Conservation (phyloP, 2,888 invertebrate species). For the Adelphocoris suturalis region DNA sequence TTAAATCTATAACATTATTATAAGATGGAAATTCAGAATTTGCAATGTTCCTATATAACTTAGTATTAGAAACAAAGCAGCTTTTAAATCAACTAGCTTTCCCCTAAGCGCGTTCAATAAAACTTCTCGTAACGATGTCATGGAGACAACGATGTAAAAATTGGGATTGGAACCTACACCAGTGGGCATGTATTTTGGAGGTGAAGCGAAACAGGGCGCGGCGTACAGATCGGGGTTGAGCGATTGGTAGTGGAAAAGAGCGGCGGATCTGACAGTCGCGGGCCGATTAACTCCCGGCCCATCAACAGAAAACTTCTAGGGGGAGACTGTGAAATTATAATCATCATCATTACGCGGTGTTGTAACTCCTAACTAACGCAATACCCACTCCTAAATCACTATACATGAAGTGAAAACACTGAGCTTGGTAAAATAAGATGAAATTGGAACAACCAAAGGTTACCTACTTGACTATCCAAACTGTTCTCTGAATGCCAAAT, state of each 20-base stretch:
- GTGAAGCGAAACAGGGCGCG: slow-evolving; percentile 27
- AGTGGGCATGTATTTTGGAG: neutral
- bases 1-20: no score
- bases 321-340: slow-evolving; percentile 26
- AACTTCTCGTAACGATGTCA: neutral
- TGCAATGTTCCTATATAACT: no score
- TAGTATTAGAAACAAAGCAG: no score
- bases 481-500: no score
- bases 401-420: no score
- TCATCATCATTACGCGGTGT: neutral
- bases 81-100: no score
- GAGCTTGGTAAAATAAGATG: no score
- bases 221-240: slow-evolving; percentile 35
- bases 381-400: neutral
- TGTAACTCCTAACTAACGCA: neutral
- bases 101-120: no score
- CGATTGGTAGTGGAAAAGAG: neutral
- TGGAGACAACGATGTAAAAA: neutral
- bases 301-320: neutral
- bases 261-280: slow-evolving; percentile 21
- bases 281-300: neutral
- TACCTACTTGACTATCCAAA: no score
- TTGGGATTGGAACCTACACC: neutral
- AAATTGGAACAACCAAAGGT: no score
- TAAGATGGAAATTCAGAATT: no score